Percentiles rank a stretch among this genome's conserved stretches.
Conservation (phyloP, 2,888 invertebrate genomes). For the Noctua pronuba region DNA sequence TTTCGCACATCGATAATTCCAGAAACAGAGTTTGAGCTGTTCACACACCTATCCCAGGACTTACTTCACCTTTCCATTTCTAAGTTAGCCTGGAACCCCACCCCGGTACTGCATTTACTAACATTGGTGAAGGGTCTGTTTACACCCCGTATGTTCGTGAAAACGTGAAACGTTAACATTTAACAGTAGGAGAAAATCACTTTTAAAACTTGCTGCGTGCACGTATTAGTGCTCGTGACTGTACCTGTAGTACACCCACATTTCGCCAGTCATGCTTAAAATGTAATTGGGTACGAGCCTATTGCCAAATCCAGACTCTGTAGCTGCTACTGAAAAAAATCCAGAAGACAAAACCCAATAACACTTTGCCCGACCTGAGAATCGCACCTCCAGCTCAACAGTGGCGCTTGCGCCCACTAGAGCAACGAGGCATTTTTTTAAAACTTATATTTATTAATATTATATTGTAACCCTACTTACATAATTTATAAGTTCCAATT, state of each 20-base stretch:
- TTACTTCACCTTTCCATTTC: neutral
- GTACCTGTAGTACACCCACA: too few species aligned
- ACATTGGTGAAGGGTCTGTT: too few species aligned
- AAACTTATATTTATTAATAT: neutral
- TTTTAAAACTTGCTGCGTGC: too few species aligned
- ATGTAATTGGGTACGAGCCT: too few species aligned
- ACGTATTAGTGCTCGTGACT: too few species aligned
- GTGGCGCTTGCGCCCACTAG: neutral
- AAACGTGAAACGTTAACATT: too few species aligned
- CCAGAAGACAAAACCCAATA: neutral
- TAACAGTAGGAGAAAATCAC: too few species aligned
- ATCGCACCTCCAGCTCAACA: neutral
- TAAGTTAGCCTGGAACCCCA: slow-evolving; percentile 7
- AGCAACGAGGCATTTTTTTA: neutral
- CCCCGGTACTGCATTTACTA: neutral
- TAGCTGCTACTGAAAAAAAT: neutral
- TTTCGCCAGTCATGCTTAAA: too few species aligned
- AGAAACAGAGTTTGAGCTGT: neutral
- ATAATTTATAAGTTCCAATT: too few species aligned
- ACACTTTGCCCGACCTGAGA: neutral
- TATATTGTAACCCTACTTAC: too few species aligned
- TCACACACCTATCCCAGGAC: neutral
- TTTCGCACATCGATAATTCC: neutral
- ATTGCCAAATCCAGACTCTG: neutral
- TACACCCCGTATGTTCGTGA: too few species aligned